Evolutionary conservation across 2,888 invertebrate species (phyloP), one percentile per base, ranked within the genome.

Genomic region (Nomada ferruginata): DNA sequence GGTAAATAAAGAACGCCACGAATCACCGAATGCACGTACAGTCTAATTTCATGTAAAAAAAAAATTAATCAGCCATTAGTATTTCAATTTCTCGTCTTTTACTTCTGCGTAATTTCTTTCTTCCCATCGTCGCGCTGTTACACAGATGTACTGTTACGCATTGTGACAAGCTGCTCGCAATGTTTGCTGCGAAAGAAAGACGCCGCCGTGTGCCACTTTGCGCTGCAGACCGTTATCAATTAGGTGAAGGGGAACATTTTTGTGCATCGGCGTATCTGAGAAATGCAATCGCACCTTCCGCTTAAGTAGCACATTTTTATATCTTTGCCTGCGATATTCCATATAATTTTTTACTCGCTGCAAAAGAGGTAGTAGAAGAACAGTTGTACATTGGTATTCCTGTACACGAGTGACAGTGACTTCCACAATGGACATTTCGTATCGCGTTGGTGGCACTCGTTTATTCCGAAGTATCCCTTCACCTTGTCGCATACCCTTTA

Each of bases 11-110:
- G 47, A 15, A 47, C 11, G 47, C 29, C n/a, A n/a, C n/a, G n/a
- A 9, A 29, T 52, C 23, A 20, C 13, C 20, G 57, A 84, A 87
- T 83, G 85, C 83, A 87, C 78, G 80, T 82, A 72, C 73, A 82
- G 59, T 73, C 64, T 80, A 83, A 86, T 87, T 85, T 86, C 78
- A 42, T 52, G 78, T 68, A 83, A 76, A 66, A 57, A 71, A 71
- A 65, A 13, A 47, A 47, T 47, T 2, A 47, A 47, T 47, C 15
- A 13, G 47, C 47, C 15, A 47, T 13, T 47, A 60, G 63, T 47
- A 59, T 65, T 18, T 52, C 60, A n/a, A 36, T 20, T 10, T 69
- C 64, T 50, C 52, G 42, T 20, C 50, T 42, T 47, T 36, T 20
- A 20, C 20, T 0, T 20, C 20, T 20, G 20, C 20, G 20, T 20